These are phyloP conservation scores for Cathartes aura DNA, from an alignment of 2,113 vertebrate genomes.

Conservation along the genomic window DNA sequence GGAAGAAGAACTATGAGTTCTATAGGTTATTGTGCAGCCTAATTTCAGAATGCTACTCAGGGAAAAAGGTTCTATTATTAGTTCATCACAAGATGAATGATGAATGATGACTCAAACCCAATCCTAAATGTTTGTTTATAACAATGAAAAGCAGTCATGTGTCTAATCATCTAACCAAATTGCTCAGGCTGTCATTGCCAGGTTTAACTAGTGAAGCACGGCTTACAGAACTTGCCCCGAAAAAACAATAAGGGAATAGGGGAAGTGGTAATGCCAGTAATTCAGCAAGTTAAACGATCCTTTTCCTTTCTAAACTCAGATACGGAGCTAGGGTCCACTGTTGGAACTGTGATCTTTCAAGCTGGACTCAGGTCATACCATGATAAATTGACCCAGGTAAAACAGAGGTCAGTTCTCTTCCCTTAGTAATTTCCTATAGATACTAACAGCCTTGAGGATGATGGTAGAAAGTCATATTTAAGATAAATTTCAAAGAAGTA, in stretches of 20 bases:
- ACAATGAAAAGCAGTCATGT: constrained; percentile 34
- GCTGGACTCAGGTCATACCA: background rate
- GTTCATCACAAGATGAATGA: constrained; percentile 52
- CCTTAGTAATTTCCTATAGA: background rate
- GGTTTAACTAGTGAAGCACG: constrained; percentile 3
- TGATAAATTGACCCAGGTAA: background rate
- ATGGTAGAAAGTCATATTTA: background rate
- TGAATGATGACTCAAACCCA: constrained; percentile 54
- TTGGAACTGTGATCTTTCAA: background rate
- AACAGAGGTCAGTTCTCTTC: background rate
- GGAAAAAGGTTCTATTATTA: constrained; percentile 55
- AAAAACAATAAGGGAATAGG: background rate
- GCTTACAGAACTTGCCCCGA: background rate
- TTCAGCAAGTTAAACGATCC: background rate
- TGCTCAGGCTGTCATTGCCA: background rate
- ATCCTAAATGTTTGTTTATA: constrained; percentile 35
- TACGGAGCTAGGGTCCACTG: background rate
- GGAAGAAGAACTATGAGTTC: background rate
- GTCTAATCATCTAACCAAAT: constrained; percentile 8
- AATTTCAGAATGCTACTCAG: constrained; percentile 25
- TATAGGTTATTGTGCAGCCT: constrained; percentile 22
- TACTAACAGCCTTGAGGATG: background rate
- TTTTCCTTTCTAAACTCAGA: constrained; percentile 2
- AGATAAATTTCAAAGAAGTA: background rate
- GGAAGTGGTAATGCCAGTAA: background rate